Percentiles rank a stretch among this genome's conserved stretches.
Evolutionary conservation across 2,113 vertebrate species (phyloP).

Genomic region (Callionymus lyra): DNA sequence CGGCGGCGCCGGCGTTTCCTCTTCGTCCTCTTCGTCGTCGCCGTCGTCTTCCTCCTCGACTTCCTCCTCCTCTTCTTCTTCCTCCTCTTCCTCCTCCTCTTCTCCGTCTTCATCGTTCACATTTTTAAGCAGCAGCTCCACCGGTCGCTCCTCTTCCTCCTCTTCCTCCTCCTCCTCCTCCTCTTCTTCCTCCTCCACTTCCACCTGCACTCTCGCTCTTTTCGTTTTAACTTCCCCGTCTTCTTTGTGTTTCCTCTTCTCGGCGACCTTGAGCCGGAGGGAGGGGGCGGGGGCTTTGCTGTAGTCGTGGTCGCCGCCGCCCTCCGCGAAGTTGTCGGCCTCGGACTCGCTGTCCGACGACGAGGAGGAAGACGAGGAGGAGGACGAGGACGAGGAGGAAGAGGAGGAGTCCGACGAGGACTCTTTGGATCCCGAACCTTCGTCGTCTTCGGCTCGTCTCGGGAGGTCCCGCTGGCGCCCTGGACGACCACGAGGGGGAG

Average conservation of each 20-base stretch:
- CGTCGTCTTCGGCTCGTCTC: constrained; percentile 61
- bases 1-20: constrained; percentile 25
- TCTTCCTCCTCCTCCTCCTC: constrained; percentile 59
- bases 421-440: constrained; percentile 54
- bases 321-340: constrained; percentile 80
- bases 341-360: constrained; percentile 72
- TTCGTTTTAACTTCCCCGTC: constrained; percentile 56
- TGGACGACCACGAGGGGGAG: constrained; percentile 2
- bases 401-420: constrained; percentile 56
- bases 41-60: constrained; percentile 49
- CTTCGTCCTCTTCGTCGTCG: constrained; percentile 54
- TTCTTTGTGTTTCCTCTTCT: constrained; percentile 65
- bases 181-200: constrained; percentile 56
- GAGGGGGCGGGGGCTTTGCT: constrained; percentile 83
- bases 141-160: constrained; percentile 53
- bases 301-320: constrained; percentile 95
- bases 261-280: constrained; percentile 55
- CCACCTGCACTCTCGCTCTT: constrained; percentile 53
- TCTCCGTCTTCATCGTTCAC: constrained; percentile 45
- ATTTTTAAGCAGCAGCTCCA: constrained; percentile 58
- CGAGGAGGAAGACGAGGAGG: constrained; percentile 77
- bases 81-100: constrained; percentile 47
- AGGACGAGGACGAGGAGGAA: constrained; percentile 72
- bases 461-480: constrained; percentile 48
- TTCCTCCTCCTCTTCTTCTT: constrained; percentile 48